Percentiles rank a stretch among this genome's conserved stretches.
phyloP scores from a whole-genome alignment of 2,888 invertebrate genomes.

The Hymenopus coronatus region DNA sequence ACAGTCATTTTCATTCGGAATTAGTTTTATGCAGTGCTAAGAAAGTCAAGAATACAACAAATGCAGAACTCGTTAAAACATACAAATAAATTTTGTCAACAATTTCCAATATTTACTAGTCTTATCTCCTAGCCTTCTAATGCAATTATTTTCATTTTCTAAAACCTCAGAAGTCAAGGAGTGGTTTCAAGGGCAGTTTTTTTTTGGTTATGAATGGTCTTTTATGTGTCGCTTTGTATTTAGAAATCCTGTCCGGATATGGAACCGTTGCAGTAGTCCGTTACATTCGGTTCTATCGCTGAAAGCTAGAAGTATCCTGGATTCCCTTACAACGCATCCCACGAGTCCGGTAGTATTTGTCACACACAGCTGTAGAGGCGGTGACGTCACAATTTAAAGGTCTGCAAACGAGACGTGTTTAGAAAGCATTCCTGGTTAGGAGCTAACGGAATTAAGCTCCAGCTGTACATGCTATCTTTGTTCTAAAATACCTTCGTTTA shows the following conservation, averaged over 20 bases:
- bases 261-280: neutral
- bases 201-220: neutral
- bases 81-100: too few species aligned
- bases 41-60: too few species aligned
- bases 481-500: too few species aligned
- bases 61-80: too few species aligned
- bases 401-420: neutral
- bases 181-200: neutral
- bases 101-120: too few species aligned
- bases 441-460: neutral
- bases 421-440: neutral
- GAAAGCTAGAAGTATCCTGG: too few species aligned
- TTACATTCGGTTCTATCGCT: neutral
- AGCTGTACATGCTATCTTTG: too few species aligned
- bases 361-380: neutral
- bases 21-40: too few species aligned
- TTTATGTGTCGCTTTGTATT: neutral
- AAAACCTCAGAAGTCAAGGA: too few species aligned
- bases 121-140: too few species aligned
- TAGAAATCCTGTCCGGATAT: neutral
- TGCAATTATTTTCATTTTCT: too few species aligned
- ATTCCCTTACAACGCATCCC: neutral
- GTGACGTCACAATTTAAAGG: neutral
- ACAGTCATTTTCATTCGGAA: too few species aligned
- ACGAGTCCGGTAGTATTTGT: neutral